Conservation (phyloP, 2,113 vertebrate species). For the Bolborhynchus lineola region DNA sequence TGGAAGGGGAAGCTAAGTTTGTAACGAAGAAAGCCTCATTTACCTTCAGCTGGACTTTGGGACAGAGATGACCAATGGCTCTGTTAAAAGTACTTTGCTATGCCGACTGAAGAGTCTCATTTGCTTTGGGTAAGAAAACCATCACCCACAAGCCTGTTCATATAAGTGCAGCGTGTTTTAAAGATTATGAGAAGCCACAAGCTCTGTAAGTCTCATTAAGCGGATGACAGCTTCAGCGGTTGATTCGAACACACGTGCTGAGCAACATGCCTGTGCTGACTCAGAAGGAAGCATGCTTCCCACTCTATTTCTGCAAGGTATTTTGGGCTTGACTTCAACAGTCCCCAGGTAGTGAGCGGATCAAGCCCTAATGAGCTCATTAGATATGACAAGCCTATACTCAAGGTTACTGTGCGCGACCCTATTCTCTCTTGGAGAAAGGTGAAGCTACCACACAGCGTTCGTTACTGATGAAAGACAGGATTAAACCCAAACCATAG, state of each 20-base stretch:
- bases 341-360: constrained; percentile 29
- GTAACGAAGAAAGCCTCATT: neutral
- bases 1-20: neutral
- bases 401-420: neutral
- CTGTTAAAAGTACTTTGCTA: neutral
- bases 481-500: neutral
- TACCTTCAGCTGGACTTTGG: neutral
- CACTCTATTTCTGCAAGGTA: neutral
- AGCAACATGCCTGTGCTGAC: neutral
- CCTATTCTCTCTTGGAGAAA: neutral
- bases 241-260: neutral
- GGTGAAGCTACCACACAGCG: neutral
- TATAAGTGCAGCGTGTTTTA: neutral
- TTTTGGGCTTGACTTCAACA: neutral
- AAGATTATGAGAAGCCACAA: constrained; percentile 4
- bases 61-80: neutral
- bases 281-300: neutral
- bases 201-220: constrained; percentile 1
- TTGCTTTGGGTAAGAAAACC: neutral
- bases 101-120: neutral
- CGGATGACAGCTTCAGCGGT: neutral
- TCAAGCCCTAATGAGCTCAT: constrained; percentile 32
- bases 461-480: neutral
- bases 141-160: neutral
- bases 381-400: neutral